Percentiles rank a stretch among this genome's conserved stretches.
Evolutionary conservation across 2,797 vertebrate genomes (phyloP).

Genomic region (Eulemur mongoz): DNA sequence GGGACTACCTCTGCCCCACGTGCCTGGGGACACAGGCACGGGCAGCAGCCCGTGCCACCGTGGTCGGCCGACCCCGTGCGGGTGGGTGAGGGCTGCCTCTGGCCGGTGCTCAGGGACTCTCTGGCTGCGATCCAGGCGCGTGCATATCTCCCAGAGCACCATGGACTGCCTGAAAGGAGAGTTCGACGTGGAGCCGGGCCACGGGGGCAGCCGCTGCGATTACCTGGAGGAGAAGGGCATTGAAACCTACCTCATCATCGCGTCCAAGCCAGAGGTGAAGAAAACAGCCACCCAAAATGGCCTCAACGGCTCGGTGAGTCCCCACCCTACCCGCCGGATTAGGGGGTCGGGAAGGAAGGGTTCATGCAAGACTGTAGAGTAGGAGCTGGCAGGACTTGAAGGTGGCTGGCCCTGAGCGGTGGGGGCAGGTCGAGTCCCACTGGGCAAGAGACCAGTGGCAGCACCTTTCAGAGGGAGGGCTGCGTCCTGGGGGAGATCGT

Average conservation of each 20-base stretch:
- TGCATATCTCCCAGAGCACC: slow-evolving; percentile 96
- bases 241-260: slow-evolving; percentile 91
- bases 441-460: rapidly evolving
- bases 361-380: neutral
- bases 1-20: neutral
- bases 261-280: slow-evolving; percentile 83
- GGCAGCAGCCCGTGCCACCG: too few species aligned
- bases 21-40: rapidly evolving
- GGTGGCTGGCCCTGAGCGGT: rapidly evolving
- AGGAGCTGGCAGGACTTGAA: neutral
- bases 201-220: slow-evolving; percentile 93
- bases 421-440: neutral
- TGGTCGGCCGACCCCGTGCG: neutral
- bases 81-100: neutral
- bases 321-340: rapidly evolving
- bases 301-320: slow-evolving; percentile 89
- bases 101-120: rapidly evolving
- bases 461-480: neutral
- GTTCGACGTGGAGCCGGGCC: slow-evolving; percentile 93
- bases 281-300: slow-evolving; percentile 83
- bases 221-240: slow-evolving; percentile 97
- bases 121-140: slow-evolving; percentile 85
- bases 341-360: neutral
- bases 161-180: slow-evolving; percentile 93
- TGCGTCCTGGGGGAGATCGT: rapidly evolving